Evolutionary conservation across 2,113 vertebrate species (phyloP), one percentile per base, ranked within the genome.

Genomic region (Psephotus haematonotus): DNA sequence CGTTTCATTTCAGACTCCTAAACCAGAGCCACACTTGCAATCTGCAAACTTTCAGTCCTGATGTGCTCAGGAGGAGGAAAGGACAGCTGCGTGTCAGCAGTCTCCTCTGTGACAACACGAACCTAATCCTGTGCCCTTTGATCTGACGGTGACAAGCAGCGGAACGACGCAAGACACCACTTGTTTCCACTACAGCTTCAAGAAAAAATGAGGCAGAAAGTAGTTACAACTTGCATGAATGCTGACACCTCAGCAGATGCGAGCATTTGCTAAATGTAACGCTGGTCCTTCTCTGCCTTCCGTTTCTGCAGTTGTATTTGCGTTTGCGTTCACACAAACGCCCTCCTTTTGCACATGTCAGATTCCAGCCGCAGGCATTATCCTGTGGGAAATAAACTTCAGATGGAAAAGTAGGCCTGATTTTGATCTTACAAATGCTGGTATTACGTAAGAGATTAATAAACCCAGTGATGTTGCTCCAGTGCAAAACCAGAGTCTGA

Each of bases 21-120:
- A 60, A 81, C 55, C 55, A 88, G 29, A 72, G 91, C 95, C 91
- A 96, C 94, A 78, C 72, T 95, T 83, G 59, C 93, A 97, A 94
- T 94, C 96, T 97, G 96, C 94, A 97, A 97, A 91, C 74, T 93
- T 93, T 95, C 75, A 29, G 63, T 89, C 63, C 70, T 79, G 29
- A 83, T 96, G 71, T 90, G 87, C 86, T 96, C 78, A 71, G 93
- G 67, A 96, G 86, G 80, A 93, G 67, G 62, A 95, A 95, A 92
- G 91, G 94, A 97, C 95, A 97, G 92, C 93, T 96, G 94, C 86
- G 89, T 69, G 76, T 95, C 95, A 92, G 77, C 88, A 95, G 95
- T 96, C 96, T 97, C 62, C 91, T 95, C 91, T 96, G 90, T 82
- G 88, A 95, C 96, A 98, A 97, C 76, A 92, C 83, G 94, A 97